phyloP scores from a whole-genome alignment of 2,888 invertebrate species.

The Corbicula japonica region DNA sequence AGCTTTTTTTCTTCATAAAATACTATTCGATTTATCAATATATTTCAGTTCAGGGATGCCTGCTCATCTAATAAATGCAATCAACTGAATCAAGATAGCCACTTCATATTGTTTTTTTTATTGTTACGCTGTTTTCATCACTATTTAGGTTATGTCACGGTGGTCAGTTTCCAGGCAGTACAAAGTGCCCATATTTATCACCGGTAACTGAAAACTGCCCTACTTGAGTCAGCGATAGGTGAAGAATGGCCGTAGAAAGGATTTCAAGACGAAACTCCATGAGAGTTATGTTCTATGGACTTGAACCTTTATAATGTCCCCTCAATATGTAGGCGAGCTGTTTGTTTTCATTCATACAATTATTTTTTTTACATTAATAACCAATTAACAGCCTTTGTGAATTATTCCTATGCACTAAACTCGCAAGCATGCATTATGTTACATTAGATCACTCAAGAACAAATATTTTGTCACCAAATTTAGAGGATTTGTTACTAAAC shows the following conservation, averaged over 20 bases:
- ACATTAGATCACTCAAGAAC: slow-evolving; percentile 22
- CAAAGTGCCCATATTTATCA: slow-evolving; percentile 23
- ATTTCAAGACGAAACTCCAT: slow-evolving; percentile 19
- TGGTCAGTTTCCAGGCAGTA: slow-evolving; percentile 20
- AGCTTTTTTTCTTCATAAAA: slow-evolving; percentile 5
- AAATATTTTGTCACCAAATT: slow-evolving; percentile 25
- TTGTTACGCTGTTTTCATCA: slow-evolving; percentile 24
- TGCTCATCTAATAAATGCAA: slow-evolving; percentile 18
- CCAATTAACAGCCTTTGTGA: no score
- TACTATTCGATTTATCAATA: slow-evolving; percentile 1
- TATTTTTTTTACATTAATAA: slow-evolving; percentile 12
- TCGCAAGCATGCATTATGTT: no score
- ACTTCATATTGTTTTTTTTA: slow-evolving; percentile 20
- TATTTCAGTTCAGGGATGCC: slow-evolving; percentile 22
- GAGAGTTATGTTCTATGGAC: slow-evolving; percentile 21
- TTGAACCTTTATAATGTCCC: slow-evolving; percentile 16
- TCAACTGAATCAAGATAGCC: slow-evolving; percentile 22
- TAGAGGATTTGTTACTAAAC: no score
- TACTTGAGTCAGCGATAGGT: slow-evolving; percentile 20
- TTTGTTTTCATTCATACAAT: slow-evolving; percentile 25
- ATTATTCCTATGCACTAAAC: no score
- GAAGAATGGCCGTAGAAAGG: slow-evolving; percentile 22
- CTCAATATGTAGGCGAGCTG: slow-evolving; percentile 20
- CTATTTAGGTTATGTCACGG: slow-evolving; percentile 19
- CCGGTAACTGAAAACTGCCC: slow-evolving; percentile 21